Percentiles rank a stretch among this genome's conserved stretches.
These are phyloP conservation scores for Ceratosolen fusciceps DNA, from an alignment of 1,140 invertebrate species.

Conservation along the genomic window DNA sequence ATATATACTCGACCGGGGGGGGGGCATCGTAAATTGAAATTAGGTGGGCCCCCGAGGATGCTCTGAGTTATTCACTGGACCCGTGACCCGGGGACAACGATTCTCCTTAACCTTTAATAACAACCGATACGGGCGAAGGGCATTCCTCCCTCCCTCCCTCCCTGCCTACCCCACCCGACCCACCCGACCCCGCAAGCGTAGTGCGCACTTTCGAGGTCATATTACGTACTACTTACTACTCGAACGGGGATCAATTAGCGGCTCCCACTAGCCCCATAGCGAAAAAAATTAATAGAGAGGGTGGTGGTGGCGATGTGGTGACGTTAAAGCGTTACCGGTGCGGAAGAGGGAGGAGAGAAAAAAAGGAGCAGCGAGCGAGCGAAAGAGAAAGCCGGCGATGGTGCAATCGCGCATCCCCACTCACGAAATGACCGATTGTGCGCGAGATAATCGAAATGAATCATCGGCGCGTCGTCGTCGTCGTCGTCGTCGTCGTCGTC, in stretches of 20 bases:
- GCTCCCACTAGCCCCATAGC: too few species aligned
- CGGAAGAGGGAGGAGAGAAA: background rate
- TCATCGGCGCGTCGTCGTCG: slow-evolving; percentile 10
- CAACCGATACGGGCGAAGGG: background rate
- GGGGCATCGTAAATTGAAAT: slow-evolving; percentile 11
- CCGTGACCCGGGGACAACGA: background rate
- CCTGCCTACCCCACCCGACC: background rate
- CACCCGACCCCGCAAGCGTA: background rate
- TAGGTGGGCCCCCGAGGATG: background rate
- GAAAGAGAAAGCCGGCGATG: slow-evolving; percentile 26
- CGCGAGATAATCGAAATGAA: slow-evolving; percentile 45
- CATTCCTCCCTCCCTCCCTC: background rate
- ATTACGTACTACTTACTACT: too few species aligned
- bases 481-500: too few species aligned
- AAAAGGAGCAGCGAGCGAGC: slow-evolving; percentile 10
- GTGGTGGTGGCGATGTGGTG: too few species aligned
- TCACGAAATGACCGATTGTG: slow-evolving; percentile 43
- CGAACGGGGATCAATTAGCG: too few species aligned
- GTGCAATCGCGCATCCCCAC: slow-evolving; percentile 24
- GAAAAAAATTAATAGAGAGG: too few species aligned
- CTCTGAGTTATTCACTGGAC: background rate
- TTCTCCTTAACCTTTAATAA: background rate
- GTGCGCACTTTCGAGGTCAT: too few species aligned
- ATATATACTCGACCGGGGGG: background rate
- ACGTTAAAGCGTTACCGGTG: too few species aligned